A percentile compares a stretch with the other conserved stretches of the same genome.
Conservation (phyloP, 1,140 invertebrate genomes). For the Formica selysi region DNA sequence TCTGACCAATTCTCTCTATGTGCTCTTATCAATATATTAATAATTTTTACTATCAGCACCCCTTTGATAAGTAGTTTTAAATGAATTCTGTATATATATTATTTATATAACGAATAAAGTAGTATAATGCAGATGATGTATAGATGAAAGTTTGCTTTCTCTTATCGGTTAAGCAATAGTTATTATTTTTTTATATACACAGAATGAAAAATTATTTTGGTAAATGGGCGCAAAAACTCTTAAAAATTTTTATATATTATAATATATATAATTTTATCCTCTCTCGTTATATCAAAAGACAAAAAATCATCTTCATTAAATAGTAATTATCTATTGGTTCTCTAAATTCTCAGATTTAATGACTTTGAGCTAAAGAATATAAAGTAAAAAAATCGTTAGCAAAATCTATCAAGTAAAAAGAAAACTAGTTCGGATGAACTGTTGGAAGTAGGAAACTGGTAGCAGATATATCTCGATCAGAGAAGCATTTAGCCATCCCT, state of each 20-base stretch:
- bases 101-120: neutral
- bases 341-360: neutral
- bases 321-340: neutral
- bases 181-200: neutral
- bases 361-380: neutral
- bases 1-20: neutral
- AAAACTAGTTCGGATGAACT: neutral
- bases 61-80: neutral
- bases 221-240: neutral
- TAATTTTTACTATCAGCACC: neutral
- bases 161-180: neutral
- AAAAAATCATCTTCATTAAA: neutral
- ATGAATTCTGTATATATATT: neutral
- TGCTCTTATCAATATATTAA: neutral
- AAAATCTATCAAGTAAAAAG: neutral
- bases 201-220: neutral
- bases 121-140: neutral
- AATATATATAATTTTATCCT: constrained; percentile 10
- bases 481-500: constrained; percentile 58
- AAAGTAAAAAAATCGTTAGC: neutral
- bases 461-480: constrained; percentile 33
- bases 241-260: neutral
- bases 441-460: constrained; percentile 4
- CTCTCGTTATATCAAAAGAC: neutral
- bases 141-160: neutral